Conservation (phyloP, 2,888 invertebrate species). For the Caenorhabditis becei region DNA sequence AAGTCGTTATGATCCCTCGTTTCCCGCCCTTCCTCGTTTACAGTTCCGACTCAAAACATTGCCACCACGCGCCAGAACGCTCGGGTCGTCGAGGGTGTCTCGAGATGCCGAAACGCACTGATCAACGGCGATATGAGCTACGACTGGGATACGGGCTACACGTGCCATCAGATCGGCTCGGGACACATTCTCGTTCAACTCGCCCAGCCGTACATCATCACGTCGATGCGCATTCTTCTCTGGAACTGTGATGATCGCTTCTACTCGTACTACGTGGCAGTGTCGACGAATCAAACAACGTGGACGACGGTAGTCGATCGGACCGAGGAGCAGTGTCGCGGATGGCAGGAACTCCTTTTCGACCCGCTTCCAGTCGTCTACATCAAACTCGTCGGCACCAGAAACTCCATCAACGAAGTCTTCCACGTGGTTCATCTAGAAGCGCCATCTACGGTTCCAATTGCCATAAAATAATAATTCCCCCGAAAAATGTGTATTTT, state of each 20-base stretch:
- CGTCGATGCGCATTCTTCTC: constrained; percentile 91
- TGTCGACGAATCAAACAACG: constrained; percentile 83
- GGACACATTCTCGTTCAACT: constrained; percentile 96
- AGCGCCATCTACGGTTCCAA: constrained; percentile 49
- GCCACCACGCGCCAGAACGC: constrained; percentile 93
- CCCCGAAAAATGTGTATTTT: no score
- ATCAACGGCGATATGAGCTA: constrained; percentile 91
- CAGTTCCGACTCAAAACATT: constrained; percentile 92
- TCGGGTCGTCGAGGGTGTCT: constrained; percentile 95
- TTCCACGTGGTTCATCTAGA: constrained; percentile 62
- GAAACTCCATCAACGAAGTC: constrained; percentile 88
- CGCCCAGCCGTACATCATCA: constrained; percentile 94
- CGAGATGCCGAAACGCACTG: constrained; percentile 92
- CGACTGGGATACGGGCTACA: constrained; percentile 76
- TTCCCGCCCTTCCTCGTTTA: constrained; percentile 13
- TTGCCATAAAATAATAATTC: constrained; percentile 33
- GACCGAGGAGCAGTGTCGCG: constrained; percentile 89
- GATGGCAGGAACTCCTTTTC: constrained; percentile 95
- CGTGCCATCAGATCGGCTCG: constrained; percentile 85
- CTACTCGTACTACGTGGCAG: constrained; percentile 84
- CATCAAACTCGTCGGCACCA: constrained; percentile 94
- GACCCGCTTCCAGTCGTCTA: constrained; percentile 91
- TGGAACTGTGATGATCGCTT: constrained; percentile 90
- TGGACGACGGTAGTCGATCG: constrained; percentile 89
- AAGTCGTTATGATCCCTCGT: no score